A percentile compares a stretch with the other conserved stretches of the same genome.
These are phyloP conservation scores for Labeo rohita DNA, from an alignment of 2,113 vertebrate species.

Conservation along the genomic window DNA sequence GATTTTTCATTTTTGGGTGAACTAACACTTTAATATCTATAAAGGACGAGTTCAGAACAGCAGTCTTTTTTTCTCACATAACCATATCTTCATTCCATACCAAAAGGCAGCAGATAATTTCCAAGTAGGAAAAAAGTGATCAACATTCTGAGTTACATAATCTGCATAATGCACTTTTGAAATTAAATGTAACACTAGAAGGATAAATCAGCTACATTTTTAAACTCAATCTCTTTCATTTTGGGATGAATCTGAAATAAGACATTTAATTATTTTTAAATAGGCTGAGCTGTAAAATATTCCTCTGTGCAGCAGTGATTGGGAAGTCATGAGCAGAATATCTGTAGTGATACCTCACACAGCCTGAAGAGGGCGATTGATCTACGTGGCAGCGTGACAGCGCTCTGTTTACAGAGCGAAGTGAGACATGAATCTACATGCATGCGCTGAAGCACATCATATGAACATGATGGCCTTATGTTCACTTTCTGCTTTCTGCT, in stretches of 20 bases:
- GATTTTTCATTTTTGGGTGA: too few species aligned
- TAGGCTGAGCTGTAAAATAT: neutral
- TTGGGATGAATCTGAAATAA: neutral
- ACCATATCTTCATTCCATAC: neutral
- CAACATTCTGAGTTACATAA: neutral
- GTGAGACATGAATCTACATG: neutral
- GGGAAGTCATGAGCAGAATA: neutral
- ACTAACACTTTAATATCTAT: neutral
- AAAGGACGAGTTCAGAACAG: neutral
- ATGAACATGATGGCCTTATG: constrained; percentile 18
- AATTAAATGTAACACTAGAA: neutral
- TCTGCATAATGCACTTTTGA: neutral
- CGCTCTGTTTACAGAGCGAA: neutral
- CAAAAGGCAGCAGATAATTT: neutral
- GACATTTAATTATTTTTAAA: neutral
- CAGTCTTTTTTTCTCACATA: neutral
- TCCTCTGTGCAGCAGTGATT: neutral
- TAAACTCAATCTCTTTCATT: neutral
- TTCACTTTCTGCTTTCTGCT: neutral
- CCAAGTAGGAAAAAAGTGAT: neutral
- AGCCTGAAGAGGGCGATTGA: constrained; percentile 11
- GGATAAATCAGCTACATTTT: neutral
- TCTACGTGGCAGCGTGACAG: neutral
- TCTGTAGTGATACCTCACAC: neutral
- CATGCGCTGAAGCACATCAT: neutral